Percentiles rank a stretch among this genome's conserved stretches.
Conservation (phyloP, 2,113 vertebrate species). For the Isichthys henryi region DNA sequence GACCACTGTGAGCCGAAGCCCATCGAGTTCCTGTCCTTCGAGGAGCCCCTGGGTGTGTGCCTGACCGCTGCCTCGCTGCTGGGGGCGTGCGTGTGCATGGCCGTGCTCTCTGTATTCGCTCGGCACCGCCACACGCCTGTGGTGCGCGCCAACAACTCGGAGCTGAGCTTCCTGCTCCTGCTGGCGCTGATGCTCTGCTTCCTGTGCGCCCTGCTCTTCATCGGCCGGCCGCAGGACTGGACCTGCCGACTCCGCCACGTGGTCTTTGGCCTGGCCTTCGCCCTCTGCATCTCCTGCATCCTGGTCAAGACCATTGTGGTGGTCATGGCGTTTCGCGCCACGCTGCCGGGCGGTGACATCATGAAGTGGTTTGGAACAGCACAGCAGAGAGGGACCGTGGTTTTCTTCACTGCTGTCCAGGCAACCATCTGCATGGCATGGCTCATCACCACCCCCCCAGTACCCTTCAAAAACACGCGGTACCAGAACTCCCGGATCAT, state of each 20-base stretch:
- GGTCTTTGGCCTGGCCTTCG: conserved; percentile 45
- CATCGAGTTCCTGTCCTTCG: conserved; percentile 40
- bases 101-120: conserved; percentile 35
- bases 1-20: conserved; percentile 50
- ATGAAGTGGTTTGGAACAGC: conserved; percentile 44
- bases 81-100: conserved; percentile 34
- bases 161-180: conserved; percentile 47
- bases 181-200: conserved; percentile 44
- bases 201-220: conserved; percentile 41
- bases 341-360: conserved; percentile 37
- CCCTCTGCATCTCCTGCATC: conserved; percentile 43
- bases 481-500: conserved; percentile 40
- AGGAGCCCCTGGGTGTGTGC: conserved; percentile 39
- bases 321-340: conserved; percentile 42
- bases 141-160: conserved; percentile 46
- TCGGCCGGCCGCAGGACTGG: conserved; percentile 40
- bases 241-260: conserved; percentile 45
- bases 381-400: conserved; percentile 43
- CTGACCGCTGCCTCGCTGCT: conserved; percentile 32
- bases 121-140: conserved; percentile 40
- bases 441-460: conserved; percentile 34
- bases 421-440: conserved; percentile 35
- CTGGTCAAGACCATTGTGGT: conserved; percentile 51
- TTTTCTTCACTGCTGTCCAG: conserved; percentile 33
- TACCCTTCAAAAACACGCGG: conserved; percentile 43